A percentile compares a stretch with the other conserved stretches of the same genome.
These are phyloP conservation scores for Exocentrus adspersus DNA, from an alignment of 2,888 invertebrate genomes.

Conservation along the genomic window DNA sequence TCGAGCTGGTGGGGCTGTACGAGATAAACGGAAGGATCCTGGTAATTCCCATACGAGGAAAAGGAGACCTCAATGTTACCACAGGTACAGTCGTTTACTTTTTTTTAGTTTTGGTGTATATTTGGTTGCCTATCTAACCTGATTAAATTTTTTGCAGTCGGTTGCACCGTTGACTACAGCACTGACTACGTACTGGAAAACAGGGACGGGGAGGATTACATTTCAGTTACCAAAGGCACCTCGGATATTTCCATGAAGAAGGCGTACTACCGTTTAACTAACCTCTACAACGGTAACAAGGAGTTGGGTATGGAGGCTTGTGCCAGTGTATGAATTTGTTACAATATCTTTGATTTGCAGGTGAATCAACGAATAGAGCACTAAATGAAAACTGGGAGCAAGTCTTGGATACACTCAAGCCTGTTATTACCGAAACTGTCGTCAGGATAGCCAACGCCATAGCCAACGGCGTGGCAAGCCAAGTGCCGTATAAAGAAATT, in stretches of 20 bases:
- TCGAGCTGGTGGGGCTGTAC: slow-evolving; percentile 48
- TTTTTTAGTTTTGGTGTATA: no score
- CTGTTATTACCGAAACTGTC: background rate
- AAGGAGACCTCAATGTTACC: slow-evolving; percentile 52
- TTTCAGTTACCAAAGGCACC: slow-evolving; percentile 31
- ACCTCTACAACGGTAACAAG: slow-evolving; percentile 51
- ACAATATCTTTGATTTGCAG: background rate
- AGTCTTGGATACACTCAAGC: slow-evolving; percentile 2
- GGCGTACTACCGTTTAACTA: slow-evolving; percentile 43
- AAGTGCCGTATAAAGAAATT: slow-evolving; percentile 1
- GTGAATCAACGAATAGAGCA: slow-evolving; percentile 4
- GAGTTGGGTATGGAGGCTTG: slow-evolving; percentile 49
- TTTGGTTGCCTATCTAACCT: no score
- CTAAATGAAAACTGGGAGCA: slow-evolving; percentile 1
- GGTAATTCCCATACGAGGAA: slow-evolving; percentile 54
- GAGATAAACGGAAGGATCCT: slow-evolving; percentile 54
- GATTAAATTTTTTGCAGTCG: slow-evolving; percentile 41
- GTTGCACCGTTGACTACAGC: slow-evolving; percentile 43
- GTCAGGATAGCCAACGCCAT: background rate
- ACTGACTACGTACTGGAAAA: slow-evolving; percentile 45
- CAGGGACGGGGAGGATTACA: slow-evolving; percentile 45
- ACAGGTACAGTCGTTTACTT: slow-evolving; percentile 45
- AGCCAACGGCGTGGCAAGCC: background rate
- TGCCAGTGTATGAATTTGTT: no score
- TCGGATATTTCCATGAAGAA: slow-evolving; percentile 40